These are phyloP conservation scores for Disparrhopalites patrizii DNA, from an alignment of 2,888 invertebrate genomes.

Conservation along the genomic window DNA sequence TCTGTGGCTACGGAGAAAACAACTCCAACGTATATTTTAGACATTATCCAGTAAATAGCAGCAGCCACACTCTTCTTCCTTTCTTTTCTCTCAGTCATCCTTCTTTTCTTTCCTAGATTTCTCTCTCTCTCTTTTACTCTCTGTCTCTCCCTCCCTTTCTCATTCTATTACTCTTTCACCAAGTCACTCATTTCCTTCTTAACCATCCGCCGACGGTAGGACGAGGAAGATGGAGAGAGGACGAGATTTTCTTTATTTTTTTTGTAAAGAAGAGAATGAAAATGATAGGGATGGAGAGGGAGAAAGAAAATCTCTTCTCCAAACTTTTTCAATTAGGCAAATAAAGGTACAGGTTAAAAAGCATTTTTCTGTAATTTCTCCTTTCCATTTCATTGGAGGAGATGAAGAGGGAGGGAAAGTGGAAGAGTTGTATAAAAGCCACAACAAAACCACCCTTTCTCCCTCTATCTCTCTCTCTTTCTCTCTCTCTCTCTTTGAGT, in stretches of 20 bases:
- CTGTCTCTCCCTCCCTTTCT: slow-evolving; percentile 6
- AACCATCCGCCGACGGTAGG: slow-evolving; percentile 19
- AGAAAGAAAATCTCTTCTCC: slow-evolving; percentile 39
- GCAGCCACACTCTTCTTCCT: slow-evolving; percentile 6
- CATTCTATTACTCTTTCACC: slow-evolving; percentile 12
- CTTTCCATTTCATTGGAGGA: slow-evolving; percentile 29
- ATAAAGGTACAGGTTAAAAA: slow-evolving; percentile 49
- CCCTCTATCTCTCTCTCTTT: slow-evolving; percentile 8
- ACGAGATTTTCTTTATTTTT: too few species aligned
- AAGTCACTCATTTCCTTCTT: slow-evolving; percentile 25
- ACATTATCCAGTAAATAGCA: slow-evolving; percentile 7
- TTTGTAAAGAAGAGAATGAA: too few species aligned
- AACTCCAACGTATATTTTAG: slow-evolving; percentile 4
- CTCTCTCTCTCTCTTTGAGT: slow-evolving; percentile 5
- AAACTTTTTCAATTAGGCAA: slow-evolving; percentile 50
- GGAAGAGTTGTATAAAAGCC: too few species aligned
- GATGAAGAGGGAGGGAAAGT: neutral
- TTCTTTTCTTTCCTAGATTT: neutral
- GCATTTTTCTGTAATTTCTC: slow-evolving; percentile 48
- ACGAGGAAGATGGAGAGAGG: too few species aligned
- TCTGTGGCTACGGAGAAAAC: too few species aligned
- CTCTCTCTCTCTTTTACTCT: slow-evolving; percentile 10
- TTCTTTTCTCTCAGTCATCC: neutral
- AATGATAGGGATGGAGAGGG: too few species aligned
- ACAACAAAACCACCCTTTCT: slow-evolving; percentile 17